Evolutionary conservation across 2,113 vertebrate genomes (phyloP).

Genomic region (Microcebus jonahi): DNA sequence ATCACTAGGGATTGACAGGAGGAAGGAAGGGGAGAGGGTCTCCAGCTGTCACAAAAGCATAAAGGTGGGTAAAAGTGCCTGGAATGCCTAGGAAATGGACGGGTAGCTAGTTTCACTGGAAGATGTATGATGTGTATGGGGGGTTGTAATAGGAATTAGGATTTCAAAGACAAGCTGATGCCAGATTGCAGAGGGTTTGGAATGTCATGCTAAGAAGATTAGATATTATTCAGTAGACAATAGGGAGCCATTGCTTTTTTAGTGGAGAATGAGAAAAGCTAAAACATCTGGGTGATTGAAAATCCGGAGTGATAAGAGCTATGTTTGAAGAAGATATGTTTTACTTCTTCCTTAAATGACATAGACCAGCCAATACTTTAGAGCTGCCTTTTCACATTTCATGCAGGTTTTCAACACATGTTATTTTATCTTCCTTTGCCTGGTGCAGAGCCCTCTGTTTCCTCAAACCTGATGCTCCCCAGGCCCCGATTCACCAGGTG

Average conservation of each 20-base stretch:
- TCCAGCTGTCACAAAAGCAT: not conserved
- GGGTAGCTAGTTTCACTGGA: not conserved
- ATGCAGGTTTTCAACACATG: not conserved
- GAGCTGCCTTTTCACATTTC: not conserved
- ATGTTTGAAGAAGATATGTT: constrained; percentile 50
- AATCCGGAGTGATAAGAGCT: constrained; percentile 52
- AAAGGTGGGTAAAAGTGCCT: not conserved
- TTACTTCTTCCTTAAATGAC: constrained; percentile 37
- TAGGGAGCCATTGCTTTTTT: constrained; percentile 48
- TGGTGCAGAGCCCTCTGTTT: not conserved
- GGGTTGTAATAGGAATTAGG: not conserved
- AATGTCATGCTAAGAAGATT: constrained; percentile 46
- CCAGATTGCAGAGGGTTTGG: constrained; percentile 33
- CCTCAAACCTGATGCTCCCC: not conserved
- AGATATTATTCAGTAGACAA: constrained; percentile 65
- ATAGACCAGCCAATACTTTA: not conserved
- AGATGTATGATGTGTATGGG: not conserved
- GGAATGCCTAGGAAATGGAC: not conserved
- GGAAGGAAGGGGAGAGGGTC: not conserved
- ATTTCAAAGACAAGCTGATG: constrained; percentile 36
- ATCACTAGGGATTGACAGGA: not conserved
- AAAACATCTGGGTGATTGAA: constrained; percentile 61
- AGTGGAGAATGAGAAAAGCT: constrained; percentile 30
- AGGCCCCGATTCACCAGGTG: not conserved
- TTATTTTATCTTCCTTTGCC: not conserved